phyloP scores from a whole-genome alignment of 2,797 vertebrate species.

The Sternotherus odoratus region DNA sequence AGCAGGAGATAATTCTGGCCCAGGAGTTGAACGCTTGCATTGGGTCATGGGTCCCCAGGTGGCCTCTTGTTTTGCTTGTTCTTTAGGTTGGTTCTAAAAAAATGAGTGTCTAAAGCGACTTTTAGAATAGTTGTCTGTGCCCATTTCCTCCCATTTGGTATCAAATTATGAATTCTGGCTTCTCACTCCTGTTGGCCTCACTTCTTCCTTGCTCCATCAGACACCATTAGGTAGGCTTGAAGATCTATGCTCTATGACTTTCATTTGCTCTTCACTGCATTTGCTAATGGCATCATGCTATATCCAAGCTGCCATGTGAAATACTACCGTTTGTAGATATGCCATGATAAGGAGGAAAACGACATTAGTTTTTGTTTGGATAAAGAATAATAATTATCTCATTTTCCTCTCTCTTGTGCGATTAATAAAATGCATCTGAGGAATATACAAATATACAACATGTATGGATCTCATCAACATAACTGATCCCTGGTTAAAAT shows the following conservation, averaged over 20 bases:
- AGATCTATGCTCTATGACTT: not conserved
- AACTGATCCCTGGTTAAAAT: conserved; percentile 54
- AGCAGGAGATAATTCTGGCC: not conserved
- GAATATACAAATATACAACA: conserved; percentile 45
- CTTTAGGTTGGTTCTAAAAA: not conserved
- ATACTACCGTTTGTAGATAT: not conserved
- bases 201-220: not conserved
- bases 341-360: not conserved
- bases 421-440: conserved; percentile 68
- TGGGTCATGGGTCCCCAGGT: not conserved
- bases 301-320: not conserved
- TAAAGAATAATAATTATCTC: not conserved
- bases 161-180: not conserved
- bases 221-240: not conserved
- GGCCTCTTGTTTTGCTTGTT: not conserved
- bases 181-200: fast-evolving
- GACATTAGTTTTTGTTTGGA: not conserved
- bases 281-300: not conserved
- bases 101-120: not conserved
- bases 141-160: not conserved
- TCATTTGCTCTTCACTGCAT: not conserved
- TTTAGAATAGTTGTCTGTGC: not conserved
- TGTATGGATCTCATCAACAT: not conserved
- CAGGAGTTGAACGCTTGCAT: not conserved
- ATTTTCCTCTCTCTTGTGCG: conserved; percentile 15